These are phyloP conservation scores for Lithophane leautieri DNA, from an alignment of 2,888 invertebrate genomes.

Conservation along the genomic window DNA sequence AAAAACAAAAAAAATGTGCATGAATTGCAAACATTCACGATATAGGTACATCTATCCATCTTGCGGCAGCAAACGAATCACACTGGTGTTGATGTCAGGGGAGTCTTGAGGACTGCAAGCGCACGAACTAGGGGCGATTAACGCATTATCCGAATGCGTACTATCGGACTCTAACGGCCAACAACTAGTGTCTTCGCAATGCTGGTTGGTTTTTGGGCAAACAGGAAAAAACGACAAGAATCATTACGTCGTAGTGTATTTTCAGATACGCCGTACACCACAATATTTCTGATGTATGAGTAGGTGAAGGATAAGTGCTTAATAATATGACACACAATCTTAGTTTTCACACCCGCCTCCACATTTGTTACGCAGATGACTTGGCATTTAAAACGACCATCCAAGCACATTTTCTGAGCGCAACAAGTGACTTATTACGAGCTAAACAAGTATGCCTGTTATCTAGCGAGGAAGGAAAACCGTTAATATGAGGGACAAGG, in stretches of 20 bases:
- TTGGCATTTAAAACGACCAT: slow-evolving; percentile 18
- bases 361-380: slow-evolving; percentile 26
- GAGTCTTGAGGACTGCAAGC: not conserved
- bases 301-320: slow-evolving; percentile 28
- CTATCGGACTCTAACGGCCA: not conserved
- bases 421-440: slow-evolving; percentile 69
- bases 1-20: not conserved
- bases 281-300: slow-evolving; percentile 6
- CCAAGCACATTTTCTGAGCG: slow-evolving; percentile 32
- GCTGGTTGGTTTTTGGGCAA: not conserved
- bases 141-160: not conserved
- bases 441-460: slow-evolving; percentile 49
- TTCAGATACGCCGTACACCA: not conserved
- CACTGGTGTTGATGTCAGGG: not conserved
- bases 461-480: slow-evolving; percentile 59
- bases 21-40: not conserved
- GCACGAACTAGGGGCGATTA: not conserved
- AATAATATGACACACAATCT: slow-evolving; percentile 22
- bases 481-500: slow-evolving; percentile 75
- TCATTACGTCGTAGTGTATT: not conserved
- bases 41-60: not conserved
- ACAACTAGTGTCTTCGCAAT: not conserved
- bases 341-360: slow-evolving; percentile 26
- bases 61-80: not conserved
- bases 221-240: not conserved